Base-by-base conservation (phyloP, 2,888 invertebrate species). In the Pollenia labialis region DNA sequence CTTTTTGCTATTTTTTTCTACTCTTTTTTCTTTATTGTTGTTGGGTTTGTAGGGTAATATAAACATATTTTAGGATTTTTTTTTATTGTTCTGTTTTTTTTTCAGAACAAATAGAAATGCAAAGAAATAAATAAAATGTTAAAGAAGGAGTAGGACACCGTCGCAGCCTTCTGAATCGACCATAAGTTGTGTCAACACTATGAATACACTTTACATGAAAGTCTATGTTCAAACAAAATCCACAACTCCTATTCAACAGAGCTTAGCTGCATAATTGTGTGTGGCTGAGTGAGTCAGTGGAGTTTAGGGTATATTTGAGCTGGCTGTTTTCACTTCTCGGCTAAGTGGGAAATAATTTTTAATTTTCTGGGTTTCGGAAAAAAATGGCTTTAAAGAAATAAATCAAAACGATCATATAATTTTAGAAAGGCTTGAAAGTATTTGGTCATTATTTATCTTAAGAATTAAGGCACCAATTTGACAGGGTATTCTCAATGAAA, bases 101-200 rank as follows among this genome's bases (percentile, higher is more conserved):
- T 54, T 48, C 66, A 40, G 52, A 74, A 66, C 69, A 54, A 54
- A 68, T 42, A 82, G 14, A 76, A 76, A 76, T 50, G 40, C n/a
- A 48, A 62, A 68, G 60, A 68, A 79, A 62, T 8, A 48, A 62
- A 68, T 54, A 68, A 79, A 62, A 50, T 7, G 8, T 44, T 32
- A 1, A 16, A 56, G 14, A 64, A 64, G 74, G 18, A 75, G 42
- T 16, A 69, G 23, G 62, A 79, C 46, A 32, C 32, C 66, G 80
- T 56, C 69, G 46, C 69, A 32, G 76, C 71, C 52, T 74, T 72
- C 81, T 77, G 79, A 75, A 75, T 75, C 72, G 75, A 74, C 74
- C 82, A 75, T 79, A 85, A 85, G 79, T 82, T 82, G 62, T 82
- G 77, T 77, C 85, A 77, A 75, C 74, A 79, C 54, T 50, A 76